Evolutionary conservation across 2,113 vertebrate genomes (phyloP), one percentile per base, ranked within the genome.

Genomic region (Alouatta palliata): DNA sequence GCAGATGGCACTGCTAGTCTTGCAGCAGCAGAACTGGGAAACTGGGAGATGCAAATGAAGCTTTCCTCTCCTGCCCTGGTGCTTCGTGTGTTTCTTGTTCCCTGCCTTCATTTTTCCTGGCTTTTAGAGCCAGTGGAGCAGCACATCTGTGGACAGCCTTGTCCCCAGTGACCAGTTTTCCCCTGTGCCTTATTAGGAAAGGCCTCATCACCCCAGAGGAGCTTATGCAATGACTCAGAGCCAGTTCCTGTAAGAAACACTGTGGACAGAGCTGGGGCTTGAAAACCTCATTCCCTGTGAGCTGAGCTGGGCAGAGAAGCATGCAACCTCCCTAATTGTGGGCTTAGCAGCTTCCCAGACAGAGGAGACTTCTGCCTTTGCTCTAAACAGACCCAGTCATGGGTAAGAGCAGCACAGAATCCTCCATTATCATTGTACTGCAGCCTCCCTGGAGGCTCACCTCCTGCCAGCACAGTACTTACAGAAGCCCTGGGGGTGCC

Each of bases 31-130:
- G 30, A 23, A 17, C 52, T 37, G 16, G 27, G 52, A 85, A 32
- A 19, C 6, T 3, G 10, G 45, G 68, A 49, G 11, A 19, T 7
- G 0, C 35, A 37, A 0, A 40, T 52, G 79, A 40, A 2, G 23
- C 14, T 1, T 17, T 35, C 6, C 1, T 3, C 66, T 21, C 52
- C 0, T 5, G 0, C 27, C 49, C 35, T 73, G 37, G 56, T 54
- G 43, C 32, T 56, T n/a, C 10, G 6, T 56, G 45, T 8, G 71
- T 27, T 71, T 73, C 71, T 56, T 27, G 21, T 19, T 76, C 43
- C 25, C 5, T 43, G 20, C 40, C 58, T 91, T 66, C 35, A 8
- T 19, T 43, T 49, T 43, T 3, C 14, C 61, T 47, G 61, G 58
- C 77, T 75, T 40, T 20, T 8, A 8, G 84, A 82, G 87, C 54